Percentiles rank a stretch among this genome's conserved stretches.
Evolutionary conservation across 2,797 vertebrate species (phyloP).

Genomic region (Malurus leucopterus): DNA sequence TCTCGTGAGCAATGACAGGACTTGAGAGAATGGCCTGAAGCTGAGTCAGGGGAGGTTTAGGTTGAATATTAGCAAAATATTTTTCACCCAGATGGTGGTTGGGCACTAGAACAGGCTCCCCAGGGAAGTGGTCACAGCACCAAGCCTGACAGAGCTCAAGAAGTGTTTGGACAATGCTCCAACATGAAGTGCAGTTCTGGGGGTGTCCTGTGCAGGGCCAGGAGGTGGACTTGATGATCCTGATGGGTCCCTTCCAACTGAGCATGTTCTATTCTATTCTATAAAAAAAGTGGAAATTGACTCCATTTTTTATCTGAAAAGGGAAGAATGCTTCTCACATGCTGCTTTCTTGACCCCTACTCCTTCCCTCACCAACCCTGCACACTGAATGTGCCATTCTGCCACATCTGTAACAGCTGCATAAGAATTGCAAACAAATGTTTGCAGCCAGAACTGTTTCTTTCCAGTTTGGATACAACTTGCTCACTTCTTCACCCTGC

Average conservation of each 20-base stretch:
- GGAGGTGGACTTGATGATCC: background rate
- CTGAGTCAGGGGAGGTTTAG: no score
- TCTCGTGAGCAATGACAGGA: no score
- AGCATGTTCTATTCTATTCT: background rate
- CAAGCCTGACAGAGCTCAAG: background rate
- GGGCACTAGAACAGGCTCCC: no score
- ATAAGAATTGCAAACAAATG: background rate
- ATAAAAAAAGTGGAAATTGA: background rate
- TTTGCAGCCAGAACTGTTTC: background rate
- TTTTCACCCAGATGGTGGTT: no score
- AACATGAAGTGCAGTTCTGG: background rate
- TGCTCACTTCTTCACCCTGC: background rate
- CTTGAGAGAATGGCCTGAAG: no score
- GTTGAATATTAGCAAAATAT: no score
- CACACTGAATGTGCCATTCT: fast-evolving
- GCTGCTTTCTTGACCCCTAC: background rate
- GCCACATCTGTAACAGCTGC: background rate
- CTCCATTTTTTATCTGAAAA: background rate
- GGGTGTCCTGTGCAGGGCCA: background rate
- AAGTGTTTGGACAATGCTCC: background rate
- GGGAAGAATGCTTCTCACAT: background rate
- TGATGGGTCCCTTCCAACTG: background rate
- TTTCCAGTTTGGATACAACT: background rate
- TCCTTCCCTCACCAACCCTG: background rate
- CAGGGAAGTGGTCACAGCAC: no score